phyloP scores from a whole-genome alignment of 2,888 invertebrate genomes.

The Andrena minutula region DNA sequence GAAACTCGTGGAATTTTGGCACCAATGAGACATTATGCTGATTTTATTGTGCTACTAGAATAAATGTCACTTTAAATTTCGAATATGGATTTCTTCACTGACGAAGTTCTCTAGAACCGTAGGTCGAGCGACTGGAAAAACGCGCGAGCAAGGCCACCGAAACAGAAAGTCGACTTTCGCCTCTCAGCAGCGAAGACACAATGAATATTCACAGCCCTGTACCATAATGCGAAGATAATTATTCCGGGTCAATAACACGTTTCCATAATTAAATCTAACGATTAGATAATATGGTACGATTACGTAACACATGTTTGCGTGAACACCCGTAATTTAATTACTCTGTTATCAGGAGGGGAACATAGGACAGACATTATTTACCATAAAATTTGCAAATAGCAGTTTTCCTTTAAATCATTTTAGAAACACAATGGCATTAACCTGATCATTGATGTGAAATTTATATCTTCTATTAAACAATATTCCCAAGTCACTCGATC shows the following conservation, averaged over 20 bases:
- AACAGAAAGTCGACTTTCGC: conserved; percentile 58
- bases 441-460: too few relatives aligned
- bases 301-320: not conserved
- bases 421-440: too few relatives aligned
- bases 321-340: too few relatives aligned
- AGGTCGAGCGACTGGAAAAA: conserved; percentile 35
- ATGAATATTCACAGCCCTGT: conserved; percentile 14
- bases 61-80: not conserved
- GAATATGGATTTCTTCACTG: not conserved
- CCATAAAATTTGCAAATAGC: too few relatives aligned
- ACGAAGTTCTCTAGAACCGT: not conserved
- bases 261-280: conserved; percentile 16
- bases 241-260: conserved; percentile 34
- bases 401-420: too few relatives aligned
- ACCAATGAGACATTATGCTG: too few relatives aligned
- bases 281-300: conserved; percentile 44
- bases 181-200: conserved; percentile 50
- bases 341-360: not conserved
- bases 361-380: not conserved
- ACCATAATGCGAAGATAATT: conserved; percentile 17
- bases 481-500: too few relatives aligned
- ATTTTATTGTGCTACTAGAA: not conserved
- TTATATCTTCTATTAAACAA: too few relatives aligned
- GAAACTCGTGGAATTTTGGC: too few relatives aligned
- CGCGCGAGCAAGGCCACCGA: conserved; percentile 53